phyloP scores from a whole-genome alignment of 2,888 invertebrate species.

The Cosmopolites sordidus region DNA sequence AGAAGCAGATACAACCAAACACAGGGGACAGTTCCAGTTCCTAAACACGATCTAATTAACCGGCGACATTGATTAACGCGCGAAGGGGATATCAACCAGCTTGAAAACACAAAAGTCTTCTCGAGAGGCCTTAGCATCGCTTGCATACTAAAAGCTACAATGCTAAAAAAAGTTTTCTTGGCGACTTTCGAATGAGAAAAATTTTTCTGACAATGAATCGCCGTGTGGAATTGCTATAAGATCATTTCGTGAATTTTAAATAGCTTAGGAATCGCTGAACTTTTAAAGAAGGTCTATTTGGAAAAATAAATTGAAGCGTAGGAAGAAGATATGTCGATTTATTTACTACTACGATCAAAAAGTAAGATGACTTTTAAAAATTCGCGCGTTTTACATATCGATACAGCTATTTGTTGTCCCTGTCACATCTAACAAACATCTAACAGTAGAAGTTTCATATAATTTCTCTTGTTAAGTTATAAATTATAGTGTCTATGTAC shows the following conservation, averaged over 20 bases:
- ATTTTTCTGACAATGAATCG: constrained; percentile 22
- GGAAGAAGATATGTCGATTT: no score
- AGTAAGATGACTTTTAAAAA: no score
- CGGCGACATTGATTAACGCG: constrained; percentile 18
- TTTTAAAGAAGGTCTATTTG: no score
- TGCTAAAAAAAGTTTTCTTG: constrained; percentile 12
- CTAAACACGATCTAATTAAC: constrained; percentile 22
- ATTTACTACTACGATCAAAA: no score
- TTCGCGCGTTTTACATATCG: no score
- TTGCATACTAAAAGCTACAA: constrained; percentile 18
- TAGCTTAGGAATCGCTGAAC: no score
- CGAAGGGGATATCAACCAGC: neutral
- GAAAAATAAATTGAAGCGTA: no score
- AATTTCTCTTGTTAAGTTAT: no score
- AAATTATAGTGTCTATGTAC: no score
- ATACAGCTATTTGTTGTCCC: no score
- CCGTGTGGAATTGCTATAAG: constrained; percentile 14
- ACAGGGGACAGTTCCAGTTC: constrained; percentile 17
- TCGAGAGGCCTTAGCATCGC: neutral
- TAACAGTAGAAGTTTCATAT: no score
- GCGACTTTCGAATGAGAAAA: constrained; percentile 8
- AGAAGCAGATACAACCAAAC: constrained; percentile 19
- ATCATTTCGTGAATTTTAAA: constrained; percentile 13
- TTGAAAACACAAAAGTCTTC: neutral
- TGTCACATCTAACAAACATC: no score